Percentiles rank a stretch among this genome's conserved stretches.
Evolutionary conservation across 2,797 vertebrate genomes (phyloP).

Genomic region (Coregonus sp.): DNA sequence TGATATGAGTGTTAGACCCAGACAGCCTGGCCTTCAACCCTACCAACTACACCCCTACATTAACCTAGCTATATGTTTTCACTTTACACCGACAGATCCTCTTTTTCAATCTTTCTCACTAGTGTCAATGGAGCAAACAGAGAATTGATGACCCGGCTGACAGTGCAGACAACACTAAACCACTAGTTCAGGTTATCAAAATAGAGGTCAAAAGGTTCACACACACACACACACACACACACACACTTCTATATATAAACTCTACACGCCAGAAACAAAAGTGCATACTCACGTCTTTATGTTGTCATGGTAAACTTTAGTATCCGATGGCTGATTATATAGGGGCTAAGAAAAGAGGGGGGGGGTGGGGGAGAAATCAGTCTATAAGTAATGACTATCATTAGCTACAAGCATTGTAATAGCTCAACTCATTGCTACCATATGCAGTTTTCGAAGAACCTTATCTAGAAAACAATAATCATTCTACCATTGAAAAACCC

Average conservation of each 20-base stretch:
- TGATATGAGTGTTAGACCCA: conserved; percentile 23
- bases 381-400: conserved; percentile 26
- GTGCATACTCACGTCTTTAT: conserved; percentile 95
- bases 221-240: neutral
- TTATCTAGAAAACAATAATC: neutral
- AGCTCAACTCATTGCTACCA: neutral
- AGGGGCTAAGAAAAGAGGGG: conserved; percentile 80
- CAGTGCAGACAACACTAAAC: neutral
- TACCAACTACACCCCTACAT: neutral
- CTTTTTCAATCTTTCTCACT: neutral
- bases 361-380: too few relatives aligned
- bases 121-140: neutral
- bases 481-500: neutral
- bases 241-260: neutral
- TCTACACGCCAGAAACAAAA: neutral
- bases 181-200: neutral
- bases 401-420: too few relatives aligned
- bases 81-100: neutral
- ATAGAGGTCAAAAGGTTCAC: neutral
- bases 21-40: conserved; percentile 55
- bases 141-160: neutral
- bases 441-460: neutral
- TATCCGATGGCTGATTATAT: conserved; percentile 98
- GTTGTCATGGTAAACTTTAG: conserved; percentile 99
- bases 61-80: neutral